Percentiles rank a stretch among this genome's conserved stretches.
Conservation (phyloP, 2,113 vertebrate species). For the Kobus ellipsiprymnus region DNA sequence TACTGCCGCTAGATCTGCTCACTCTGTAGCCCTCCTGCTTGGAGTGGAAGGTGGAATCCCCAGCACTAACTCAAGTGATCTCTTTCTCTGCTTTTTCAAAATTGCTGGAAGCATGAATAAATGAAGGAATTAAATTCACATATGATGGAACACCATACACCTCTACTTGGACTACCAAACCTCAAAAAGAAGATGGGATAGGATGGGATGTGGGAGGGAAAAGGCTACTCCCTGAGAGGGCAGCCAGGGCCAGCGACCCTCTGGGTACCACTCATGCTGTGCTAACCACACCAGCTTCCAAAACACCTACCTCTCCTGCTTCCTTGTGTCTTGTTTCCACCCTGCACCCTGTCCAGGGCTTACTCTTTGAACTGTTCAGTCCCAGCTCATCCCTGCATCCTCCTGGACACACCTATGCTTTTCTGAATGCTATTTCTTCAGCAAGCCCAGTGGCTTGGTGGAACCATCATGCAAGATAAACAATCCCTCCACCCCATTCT, state of each 20-base stretch:
- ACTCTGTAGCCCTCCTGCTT: not conserved
- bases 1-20: not conserved
- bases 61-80: not conserved
- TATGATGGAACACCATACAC: not conserved
- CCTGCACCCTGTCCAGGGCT: not conserved
- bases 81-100: not conserved
- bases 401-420: fast-evolving
- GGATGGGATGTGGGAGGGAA: not conserved
- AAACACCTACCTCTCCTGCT: not conserved
- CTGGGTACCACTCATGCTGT: not conserved
- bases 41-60: not conserved
- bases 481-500: fast-evolving
- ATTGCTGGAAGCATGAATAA: not conserved
- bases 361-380: not conserved
- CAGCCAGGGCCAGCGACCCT: not conserved
- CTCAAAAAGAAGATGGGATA: not conserved
- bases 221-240: not conserved
- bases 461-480: not conserved
- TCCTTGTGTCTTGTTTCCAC: not conserved
- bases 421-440: not conserved
- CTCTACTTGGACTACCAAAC: not conserved
- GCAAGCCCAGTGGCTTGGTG: not conserved
- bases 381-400: not conserved
- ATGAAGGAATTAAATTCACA: not conserved
- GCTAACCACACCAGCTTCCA: not conserved